Base-by-base conservation (phyloP, 1,140 invertebrate species). In the Drosophila nebulosa region DNA sequence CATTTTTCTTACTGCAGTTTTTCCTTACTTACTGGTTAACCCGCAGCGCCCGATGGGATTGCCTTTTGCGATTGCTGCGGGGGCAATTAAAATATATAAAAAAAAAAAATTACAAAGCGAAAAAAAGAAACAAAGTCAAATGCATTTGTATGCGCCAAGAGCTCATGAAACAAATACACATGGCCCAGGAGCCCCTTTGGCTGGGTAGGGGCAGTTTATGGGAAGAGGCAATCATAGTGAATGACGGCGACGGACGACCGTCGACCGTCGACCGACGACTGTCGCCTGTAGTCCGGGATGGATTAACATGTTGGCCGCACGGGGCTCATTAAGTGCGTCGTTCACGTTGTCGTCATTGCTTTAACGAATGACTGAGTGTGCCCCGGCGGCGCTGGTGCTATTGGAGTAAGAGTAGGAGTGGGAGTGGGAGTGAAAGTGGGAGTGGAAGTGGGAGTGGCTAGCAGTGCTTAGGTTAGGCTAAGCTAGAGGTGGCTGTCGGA, bases 251-350 rank as follows among this genome's bases (percentile, higher is more conserved):
- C 46, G 36, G 60, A 53, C 46, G 36, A 39, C 69, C 35, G 64
- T 32, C 27, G 51, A 64, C 26, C 26, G 60, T 22, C 51, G 27
- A 51, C 36, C 30, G 55, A 67, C 30, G 35, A 51, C 63, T 74
- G 70, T 36, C 7, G 46, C 36, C 58, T 64, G 73, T 42, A 53
- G 67, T 53, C 73, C 61, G 62, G 73, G 39, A 59, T 76, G 83
- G 78, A 83, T 88, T 88, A 88, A 88, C 83, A 83, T 88, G 81
- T 86, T 78, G 70, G 69, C 77, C 83, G 63, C 83, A 57, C 62
- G 83, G 83, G 83, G 78, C 83, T 88, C 83, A 88, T 88, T 88
- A 88, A 83, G 74, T 72, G 78, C 68, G 63, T 81, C 73, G 72
- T 69, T 76, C 63, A 60, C 71, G 71, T 74, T 60, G 70, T 74